Conservation (phyloP, 2,113 vertebrate genomes). For the Grammomys dolichurus region DNA sequence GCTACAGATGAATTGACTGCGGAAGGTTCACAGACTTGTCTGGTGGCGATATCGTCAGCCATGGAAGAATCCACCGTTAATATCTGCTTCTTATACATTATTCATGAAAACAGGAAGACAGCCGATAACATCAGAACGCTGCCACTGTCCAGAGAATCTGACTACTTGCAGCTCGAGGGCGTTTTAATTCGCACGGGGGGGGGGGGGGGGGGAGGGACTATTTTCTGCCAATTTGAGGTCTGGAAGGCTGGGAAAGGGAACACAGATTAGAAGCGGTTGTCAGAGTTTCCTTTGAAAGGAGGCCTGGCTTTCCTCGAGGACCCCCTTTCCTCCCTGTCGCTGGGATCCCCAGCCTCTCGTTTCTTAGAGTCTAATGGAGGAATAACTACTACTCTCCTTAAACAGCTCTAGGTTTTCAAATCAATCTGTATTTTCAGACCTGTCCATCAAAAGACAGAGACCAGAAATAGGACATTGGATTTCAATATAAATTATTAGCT, state of each 20-base stretch:
- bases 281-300: constrained; percentile 41
- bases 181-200: constrained; percentile 59
- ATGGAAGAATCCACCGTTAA: constrained; percentile 71
- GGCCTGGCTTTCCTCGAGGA: constrained; percentile 21
- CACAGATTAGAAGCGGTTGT: neutral
- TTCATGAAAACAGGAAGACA: constrained; percentile 81
- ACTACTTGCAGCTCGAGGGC: constrained; percentile 73
- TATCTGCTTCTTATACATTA: constrained; percentile 79
- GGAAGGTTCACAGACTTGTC: constrained; percentile 62
- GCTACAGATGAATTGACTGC: constrained; percentile 9
- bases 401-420: constrained; percentile 73
- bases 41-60: constrained; percentile 64
- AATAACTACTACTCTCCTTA: constrained; percentile 51
- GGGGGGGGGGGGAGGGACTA: constrained; percentile 29
- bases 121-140: constrained; percentile 77
- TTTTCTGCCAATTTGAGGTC: constrained; percentile 70
- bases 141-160: constrained; percentile 77
- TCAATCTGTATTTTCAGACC: constrained; percentile 73
- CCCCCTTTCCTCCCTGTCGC: neutral
- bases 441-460: constrained; percentile 71
- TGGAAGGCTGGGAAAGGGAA: constrained; percentile 6
- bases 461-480: constrained; percentile 68
- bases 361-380: constrained; percentile 52
- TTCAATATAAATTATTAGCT: constrained; percentile 76
- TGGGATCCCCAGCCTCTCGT: neutral